Evolutionary conservation across 2,797 vertebrate species (phyloP), one percentile per base, ranked within the genome.

Genomic region (Novumbra hubbsi): DNA sequence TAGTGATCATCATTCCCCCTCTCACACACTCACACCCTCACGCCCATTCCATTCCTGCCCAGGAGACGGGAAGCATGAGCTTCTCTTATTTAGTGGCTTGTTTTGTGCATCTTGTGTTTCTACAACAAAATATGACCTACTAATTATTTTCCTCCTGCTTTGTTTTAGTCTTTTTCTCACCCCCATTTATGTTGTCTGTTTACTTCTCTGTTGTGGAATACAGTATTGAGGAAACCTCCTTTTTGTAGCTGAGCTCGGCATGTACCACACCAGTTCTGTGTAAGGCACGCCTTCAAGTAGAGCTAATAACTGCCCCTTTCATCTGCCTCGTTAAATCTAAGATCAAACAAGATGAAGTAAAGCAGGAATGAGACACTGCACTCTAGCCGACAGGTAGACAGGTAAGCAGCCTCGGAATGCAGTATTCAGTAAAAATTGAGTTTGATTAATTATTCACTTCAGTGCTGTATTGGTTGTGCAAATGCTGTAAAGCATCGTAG

Each of bases 271-370:
- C 76, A 76, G 82, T 85, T 85, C 80, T 76, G 83, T 80, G 73
- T 48, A 66, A 78, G 78, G 65, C 71, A n/a, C 55, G 67, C 63
- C 67, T 87, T 82, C 81, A 86, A 87, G 78, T 78, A 76, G 82
- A 85, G 82, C 78, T 84, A 77, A 82, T 86, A 88, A 88, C 85
- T 86, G 83, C 79, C 84, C 73, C 34, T 74, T 86, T 85, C 81
- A 81, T 85, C 73, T 77, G 76, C 84, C 80, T 85, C 74, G 76
- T 86, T 89, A 78, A 73, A 83, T 85, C 68, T 77, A 67, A 70
- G 76, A 90, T 89, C 85, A 90, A 84, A 89, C 77, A 38, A 78
- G 83, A 87, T 60, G 76, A 85, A 79, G 76, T 75, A 79, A 72
- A 81, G 78, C 75, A 79, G 79, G 78, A 87, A 85, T 83, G 73